These are phyloP conservation scores for Tromatobia lineatoria DNA, from an alignment of 2,888 invertebrate species.

Conservation along the genomic window DNA sequence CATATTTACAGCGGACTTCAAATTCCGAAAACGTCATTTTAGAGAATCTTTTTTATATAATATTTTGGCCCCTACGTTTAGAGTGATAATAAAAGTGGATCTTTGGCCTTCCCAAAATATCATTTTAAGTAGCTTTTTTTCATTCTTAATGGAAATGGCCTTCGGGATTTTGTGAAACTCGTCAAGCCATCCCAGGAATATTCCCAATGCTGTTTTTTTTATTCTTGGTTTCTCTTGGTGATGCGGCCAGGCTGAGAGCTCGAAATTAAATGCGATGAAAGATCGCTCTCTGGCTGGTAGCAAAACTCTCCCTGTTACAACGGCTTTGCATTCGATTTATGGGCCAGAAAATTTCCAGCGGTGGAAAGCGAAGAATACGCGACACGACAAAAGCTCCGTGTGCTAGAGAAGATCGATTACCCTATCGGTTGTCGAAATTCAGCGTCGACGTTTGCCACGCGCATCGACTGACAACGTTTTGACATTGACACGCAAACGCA, in stretches of 20 bases:
- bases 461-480: constrained; percentile 3
- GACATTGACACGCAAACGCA: constrained; percentile 22
- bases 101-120: too few relatives aligned
- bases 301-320: constrained; percentile 6
- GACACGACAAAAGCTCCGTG: neutral
- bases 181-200: too few relatives aligned
- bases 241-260: neutral
- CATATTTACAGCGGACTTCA: too few relatives aligned
- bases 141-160: too few relatives aligned
- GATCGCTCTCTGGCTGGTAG: neutral
- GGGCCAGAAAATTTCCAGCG: constrained; percentile 27
- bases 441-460: constrained; percentile 10
- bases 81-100: too few relatives aligned
- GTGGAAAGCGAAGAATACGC: neutral
- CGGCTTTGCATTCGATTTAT: constrained; percentile 44
- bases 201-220: neutral
- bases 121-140: too few relatives aligned
- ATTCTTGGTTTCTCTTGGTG: neutral
- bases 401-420: neutral
- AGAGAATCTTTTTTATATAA: too few relatives aligned
- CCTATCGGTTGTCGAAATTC: neutral
- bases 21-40: too few relatives aligned
- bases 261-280: constrained; percentile 35
- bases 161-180: too few relatives aligned
- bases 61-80: too few relatives aligned